Percentiles rank a stretch among this genome's conserved stretches.
phyloP scores from a whole-genome alignment of 1,140 invertebrate species.

The Drosophila nebulosa region DNA sequence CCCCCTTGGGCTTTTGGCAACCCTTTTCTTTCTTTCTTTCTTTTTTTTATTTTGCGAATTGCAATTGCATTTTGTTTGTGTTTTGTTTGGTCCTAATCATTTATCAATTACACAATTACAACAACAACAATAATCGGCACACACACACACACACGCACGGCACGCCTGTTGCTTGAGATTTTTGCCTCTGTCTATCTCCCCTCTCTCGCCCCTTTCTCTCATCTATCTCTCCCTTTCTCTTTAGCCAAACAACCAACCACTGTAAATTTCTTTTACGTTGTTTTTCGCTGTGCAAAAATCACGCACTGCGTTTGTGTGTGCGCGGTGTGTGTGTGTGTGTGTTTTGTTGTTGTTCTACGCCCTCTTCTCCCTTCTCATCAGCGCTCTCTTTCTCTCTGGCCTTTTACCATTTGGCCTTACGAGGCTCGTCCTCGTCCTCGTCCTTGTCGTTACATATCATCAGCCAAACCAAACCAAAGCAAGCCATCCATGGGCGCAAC shows the following conservation, averaged over 20 bases:
- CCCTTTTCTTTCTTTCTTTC: no score
- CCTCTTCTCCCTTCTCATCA: background rate
- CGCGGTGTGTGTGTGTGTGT: background rate
- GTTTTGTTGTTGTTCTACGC: background rate
- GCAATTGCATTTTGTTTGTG: constrained; percentile 37
- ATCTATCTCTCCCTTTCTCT: background rate
- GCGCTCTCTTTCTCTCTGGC: no score
- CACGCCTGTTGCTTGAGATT: constrained; percentile 58
- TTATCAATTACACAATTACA: constrained; percentile 77
- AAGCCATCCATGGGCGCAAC: background rate
- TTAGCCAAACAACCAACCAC: constrained; percentile 5
- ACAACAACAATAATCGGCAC: constrained; percentile 44
- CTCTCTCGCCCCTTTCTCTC: background rate
- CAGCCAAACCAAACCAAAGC: background rate
- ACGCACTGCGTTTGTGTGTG: constrained; percentile 3
- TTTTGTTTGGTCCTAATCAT: constrained; percentile 58
- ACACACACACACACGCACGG: no score
- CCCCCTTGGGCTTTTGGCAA: no score
- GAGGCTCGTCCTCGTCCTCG: background rate
- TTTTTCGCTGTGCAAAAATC: background rate
- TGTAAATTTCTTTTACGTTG: constrained; percentile 1
- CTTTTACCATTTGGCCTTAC: background rate
- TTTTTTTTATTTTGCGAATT: constrained; percentile 7
- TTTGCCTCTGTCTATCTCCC: constrained; percentile 13
- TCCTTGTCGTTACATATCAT: constrained; percentile 1